Base-by-base conservation (phyloP, 2,888 invertebrate species). In the Aricia artaxerxes region DNA sequence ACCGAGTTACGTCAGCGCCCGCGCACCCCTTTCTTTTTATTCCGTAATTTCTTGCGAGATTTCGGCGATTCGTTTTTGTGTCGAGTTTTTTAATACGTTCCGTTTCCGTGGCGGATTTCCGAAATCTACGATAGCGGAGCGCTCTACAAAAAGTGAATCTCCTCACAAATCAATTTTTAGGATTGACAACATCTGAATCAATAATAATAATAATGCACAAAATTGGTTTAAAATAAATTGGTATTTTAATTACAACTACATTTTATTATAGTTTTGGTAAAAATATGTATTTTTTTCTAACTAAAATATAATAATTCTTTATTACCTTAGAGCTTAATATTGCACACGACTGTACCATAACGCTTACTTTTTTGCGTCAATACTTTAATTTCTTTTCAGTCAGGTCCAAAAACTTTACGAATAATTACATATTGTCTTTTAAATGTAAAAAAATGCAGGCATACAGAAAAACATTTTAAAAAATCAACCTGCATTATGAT, bases 21-120 rank as follows among this genome's bases (percentile, higher is more conserved):
- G 87, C 89, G 87, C 92, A 92, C 92, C 93, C 94, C 94, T 91
- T 93, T 93, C 90, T 89, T 92, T 93, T 87, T 92, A 91, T 91
- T 89, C 87, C 86, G 87, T 91, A 91, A 93, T 93, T 93, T 92
- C 91, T 91, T 92, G 90, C 88, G 86, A 89, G 89, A 91, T 90
- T 92, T 92, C 89, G 89, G 91, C 89, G 82, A 82, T 83, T 83
- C 84, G 88, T 89, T 90, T 91, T 88, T 86, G 85, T 82, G 78
- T 82, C 16, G 77, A 82, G 9, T 60, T 73, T 60, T 60, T 44
- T 60, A 44, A 5, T 78, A 40, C n/a, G 73, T 78, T 73, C 78
- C 73, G 72, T 35, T 38, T 69, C 49, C 78, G 49, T 44, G 64
- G 5, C 7, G 69, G 64, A 57, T 60, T 77, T 38, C 38, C 38